Evolutionary conservation across 2,888 invertebrate genomes (phyloP).

Genomic region (Timandra comae): DNA sequence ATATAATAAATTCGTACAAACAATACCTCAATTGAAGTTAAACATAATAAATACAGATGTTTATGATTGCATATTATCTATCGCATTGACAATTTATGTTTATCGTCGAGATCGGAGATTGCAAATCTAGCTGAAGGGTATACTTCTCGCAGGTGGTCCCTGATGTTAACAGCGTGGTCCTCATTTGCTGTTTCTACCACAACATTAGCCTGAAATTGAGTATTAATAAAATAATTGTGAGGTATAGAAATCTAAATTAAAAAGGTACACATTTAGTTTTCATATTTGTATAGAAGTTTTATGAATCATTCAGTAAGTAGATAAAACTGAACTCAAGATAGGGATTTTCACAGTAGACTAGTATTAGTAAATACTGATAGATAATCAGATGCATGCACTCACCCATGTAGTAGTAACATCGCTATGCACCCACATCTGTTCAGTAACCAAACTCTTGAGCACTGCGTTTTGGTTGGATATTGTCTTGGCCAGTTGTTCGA

Average conservation of each 20-base stretch:
- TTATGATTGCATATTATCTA: no score
- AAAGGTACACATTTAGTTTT: no score
- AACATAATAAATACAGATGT: no score
- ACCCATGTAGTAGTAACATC: conserved; percentile 64
- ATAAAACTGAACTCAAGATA: no score
- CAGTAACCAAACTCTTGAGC: conserved; percentile 60
- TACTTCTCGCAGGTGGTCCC: conserved; percentile 44
- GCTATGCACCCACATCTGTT: conserved; percentile 65
- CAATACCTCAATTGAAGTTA: no score
- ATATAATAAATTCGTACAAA: background rate
- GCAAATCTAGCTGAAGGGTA: conserved; percentile 57
- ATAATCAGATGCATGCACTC: no score
- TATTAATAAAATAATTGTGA: no score
- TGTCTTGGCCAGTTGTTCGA: conserved; percentile 77
- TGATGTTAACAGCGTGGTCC: conserved; percentile 49
- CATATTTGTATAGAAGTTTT: no score
- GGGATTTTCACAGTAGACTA: no score
- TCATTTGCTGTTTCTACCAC: conserved; percentile 63
- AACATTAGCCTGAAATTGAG: conserved; percentile 60
- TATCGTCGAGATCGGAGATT: conserved; percentile 46
- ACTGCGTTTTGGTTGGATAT: conserved; percentile 54
- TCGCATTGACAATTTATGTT: conserved; percentile 42
- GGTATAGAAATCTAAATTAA: no score
- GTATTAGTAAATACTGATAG: no score
- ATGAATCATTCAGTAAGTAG: no score